A percentile compares a stretch with the other conserved stretches of the same genome.
phyloP scores from a whole-genome alignment of 2,888 invertebrate genomes.

The Melanostoma scalare region DNA sequence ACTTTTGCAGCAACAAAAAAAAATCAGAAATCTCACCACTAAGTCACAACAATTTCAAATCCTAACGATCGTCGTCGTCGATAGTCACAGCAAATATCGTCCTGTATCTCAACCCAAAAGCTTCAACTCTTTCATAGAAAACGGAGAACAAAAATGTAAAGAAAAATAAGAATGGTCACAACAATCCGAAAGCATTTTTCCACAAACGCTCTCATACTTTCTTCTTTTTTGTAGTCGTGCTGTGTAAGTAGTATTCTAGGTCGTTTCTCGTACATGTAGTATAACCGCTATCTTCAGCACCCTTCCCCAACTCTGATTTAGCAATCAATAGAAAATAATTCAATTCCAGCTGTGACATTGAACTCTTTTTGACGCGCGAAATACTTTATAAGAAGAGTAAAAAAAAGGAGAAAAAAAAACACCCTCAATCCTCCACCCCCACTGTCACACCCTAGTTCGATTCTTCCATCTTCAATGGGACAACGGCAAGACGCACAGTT shows the following conservation, averaged over 20 bases:
- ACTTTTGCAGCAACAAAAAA: no score
- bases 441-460: neutral
- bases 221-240: constrained; percentile 34
- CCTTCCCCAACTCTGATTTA: constrained; percentile 37
- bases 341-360: constrained; percentile 73
- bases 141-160: neutral
- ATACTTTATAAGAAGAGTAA: constrained; percentile 28
- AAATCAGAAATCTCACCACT: no score
- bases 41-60: no score
- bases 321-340: constrained; percentile 72
- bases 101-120: no score
- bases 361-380: constrained; percentile 72
- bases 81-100: no score
- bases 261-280: constrained; percentile 42
- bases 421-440: neutral
- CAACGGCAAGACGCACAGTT: constrained; percentile 13
- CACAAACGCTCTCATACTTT: constrained; percentile 16
- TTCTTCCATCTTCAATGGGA: neutral
- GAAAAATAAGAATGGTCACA: constrained; percentile 20
- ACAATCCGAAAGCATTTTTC: neutral
- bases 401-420: constrained; percentile 17
- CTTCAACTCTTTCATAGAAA: no score
- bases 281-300: constrained; percentile 39
- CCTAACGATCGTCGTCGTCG: no score
- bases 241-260: constrained; percentile 59